Evolutionary conservation across 2,888 invertebrate species (phyloP), one percentile per base, ranked within the genome.

Genomic region (Chrysolina oricalcia): DNA sequence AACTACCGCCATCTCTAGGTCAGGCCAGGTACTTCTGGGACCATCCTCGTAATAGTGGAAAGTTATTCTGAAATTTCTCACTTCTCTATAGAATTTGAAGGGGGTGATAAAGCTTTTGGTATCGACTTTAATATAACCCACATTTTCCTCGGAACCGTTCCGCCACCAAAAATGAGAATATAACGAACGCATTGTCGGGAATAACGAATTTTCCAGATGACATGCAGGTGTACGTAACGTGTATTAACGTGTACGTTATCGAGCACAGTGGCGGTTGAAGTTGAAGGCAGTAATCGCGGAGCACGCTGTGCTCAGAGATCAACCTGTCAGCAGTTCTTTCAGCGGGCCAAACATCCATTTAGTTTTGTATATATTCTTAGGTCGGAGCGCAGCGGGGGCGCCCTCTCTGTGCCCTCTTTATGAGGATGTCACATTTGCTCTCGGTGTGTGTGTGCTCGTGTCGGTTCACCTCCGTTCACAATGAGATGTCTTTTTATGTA

Each of bases 241-340:
- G 73, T 75, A 75, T 13, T 63, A 43, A 19, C 67, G 72, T 65
- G 75, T 75, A 75, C 70, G 66, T 70, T 72, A 75, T 77, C 62
- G 70, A 72, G 74, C 70, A 73, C 72, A 72, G 67, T 59, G 59
- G 79, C 74, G 80, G 79, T 75, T 80, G 17, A 85, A 84, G 84
- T 81, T 81, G 82, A 81, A 82, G 81, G 80, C 76, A 79, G 81
- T 81, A 83, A 83, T 80, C 80, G 81, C 79, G 66, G 78, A 78
- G 77, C 86, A 84, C 75, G 86, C 86, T 86, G 86, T 77, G 86
- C 78, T 78, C 70, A 81, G 82, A 84, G 85, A 86, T 86, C 86
- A 83, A 81, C 82, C 83, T 84, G 84, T 84, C 84, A 83, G 74
- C 74, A 80, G 82, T 85, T 84, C 85, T 85, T 85, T 86, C 84